Conservation (phyloP, 30 jellyfish, hydroid and myxozoan species). For the Aurelia sp. region DNA sequence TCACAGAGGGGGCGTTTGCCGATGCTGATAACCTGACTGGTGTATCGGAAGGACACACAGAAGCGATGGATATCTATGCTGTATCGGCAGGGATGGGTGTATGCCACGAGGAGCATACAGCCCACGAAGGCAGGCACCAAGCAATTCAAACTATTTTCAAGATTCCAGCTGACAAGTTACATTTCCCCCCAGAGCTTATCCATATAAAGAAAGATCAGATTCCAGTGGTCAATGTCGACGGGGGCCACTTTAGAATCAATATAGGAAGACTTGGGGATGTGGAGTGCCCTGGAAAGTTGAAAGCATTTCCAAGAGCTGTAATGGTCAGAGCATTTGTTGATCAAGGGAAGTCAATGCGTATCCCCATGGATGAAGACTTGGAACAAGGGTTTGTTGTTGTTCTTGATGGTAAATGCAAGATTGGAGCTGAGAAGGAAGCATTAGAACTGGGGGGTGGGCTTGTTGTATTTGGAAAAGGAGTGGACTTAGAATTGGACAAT, state of each 20-base stretch:
- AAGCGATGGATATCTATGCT: conserved; percentile 47
- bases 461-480: conserved; percentile 38
- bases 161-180: conserved; percentile 36
- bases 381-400: conserved; percentile 44
- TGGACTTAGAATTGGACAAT: conserved; percentile 24
- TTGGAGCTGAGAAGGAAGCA: conserved; percentile 41
- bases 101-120: conserved; percentile 48
- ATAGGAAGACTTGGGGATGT: conserved; percentile 51
- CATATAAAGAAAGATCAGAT: conserved; percentile 22
- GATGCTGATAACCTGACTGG: conserved; percentile 57
- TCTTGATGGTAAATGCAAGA: conserved; percentile 44
- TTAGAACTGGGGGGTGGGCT: conserved; percentile 27
- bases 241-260: conserved; percentile 37
- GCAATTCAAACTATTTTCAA: conserved; percentile 55
- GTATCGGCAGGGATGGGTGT: conserved; percentile 62
- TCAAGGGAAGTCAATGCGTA: conserved; percentile 39
- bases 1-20: conserved; percentile 30
- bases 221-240: conserved; percentile 49
- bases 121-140: conserved; percentile 32
- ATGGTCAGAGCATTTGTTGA: conserved; percentile 42
- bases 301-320: conserved; percentile 58
- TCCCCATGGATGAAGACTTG: conserved; percentile 48
- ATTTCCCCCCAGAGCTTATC: conserved; percentile 36
- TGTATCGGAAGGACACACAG: conserved; percentile 23
- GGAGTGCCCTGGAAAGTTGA: conserved; percentile 45